Percentiles rank a stretch among this genome's conserved stretches.
phyloP scores from a whole-genome alignment of 2,888 invertebrate genomes.

The Acanthosepion esculentum region DNA sequence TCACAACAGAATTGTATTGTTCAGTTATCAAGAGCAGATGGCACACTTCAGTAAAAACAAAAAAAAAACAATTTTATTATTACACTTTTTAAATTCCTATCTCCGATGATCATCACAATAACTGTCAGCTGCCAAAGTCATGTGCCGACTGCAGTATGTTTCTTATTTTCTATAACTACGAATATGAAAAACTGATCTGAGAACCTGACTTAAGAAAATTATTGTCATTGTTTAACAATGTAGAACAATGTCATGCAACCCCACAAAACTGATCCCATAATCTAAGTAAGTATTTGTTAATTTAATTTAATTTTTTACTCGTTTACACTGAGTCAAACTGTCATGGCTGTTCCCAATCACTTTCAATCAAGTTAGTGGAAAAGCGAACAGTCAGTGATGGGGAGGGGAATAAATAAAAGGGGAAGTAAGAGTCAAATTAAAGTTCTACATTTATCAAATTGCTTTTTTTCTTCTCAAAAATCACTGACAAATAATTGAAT shows the following conservation, averaged over 20 bases:
- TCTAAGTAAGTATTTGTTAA: conserved; percentile 33
- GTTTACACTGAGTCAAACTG: background rate
- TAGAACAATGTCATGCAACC: background rate
- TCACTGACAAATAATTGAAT: background rate
- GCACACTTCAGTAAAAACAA: background rate
- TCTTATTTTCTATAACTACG: background rate
- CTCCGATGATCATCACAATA: background rate
- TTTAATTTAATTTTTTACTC: background rate
- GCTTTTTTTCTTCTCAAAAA: conserved; percentile 22
- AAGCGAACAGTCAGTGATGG: background rate
- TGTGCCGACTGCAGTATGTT: background rate
- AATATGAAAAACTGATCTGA: background rate
- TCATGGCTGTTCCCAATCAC: background rate
- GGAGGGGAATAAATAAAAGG: background rate
- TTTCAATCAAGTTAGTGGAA: background rate
- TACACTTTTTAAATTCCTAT: background rate
- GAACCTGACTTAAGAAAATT: background rate
- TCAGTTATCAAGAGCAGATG: too few relatives aligned
- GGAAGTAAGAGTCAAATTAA: background rate
- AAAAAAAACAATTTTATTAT: background rate
- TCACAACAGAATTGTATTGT: too few relatives aligned
- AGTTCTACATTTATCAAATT: conserved; percentile 17
- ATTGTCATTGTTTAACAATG: background rate
- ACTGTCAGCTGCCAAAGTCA: background rate
- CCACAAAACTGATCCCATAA: background rate